Conservation (phyloP, 2,113 vertebrate species). For the Orientallactaga bullata region DNA sequence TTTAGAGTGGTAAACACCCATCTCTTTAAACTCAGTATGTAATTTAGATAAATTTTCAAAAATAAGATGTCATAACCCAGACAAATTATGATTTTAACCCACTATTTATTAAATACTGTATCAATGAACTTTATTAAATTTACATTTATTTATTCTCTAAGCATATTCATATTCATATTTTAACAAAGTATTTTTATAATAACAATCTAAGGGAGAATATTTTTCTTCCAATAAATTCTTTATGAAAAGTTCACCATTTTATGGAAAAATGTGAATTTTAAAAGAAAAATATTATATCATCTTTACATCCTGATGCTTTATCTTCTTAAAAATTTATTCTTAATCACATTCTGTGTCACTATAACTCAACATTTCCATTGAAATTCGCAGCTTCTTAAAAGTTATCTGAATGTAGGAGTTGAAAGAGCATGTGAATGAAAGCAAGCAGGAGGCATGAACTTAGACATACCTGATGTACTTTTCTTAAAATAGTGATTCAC, state of each 20-base stretch:
- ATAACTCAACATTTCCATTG: slow-evolving; percentile 23
- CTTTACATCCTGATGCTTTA: background rate
- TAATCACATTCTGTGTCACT: background rate
- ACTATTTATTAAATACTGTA: background rate
- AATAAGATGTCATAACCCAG: background rate
- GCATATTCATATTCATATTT: background rate
- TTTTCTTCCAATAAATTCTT: slow-evolving; percentile 5
- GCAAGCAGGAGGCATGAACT: background rate
- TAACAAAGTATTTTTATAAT: background rate
- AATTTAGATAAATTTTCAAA: slow-evolving; percentile 28
- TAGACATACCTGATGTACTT: background rate
- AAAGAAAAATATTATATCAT: slow-evolving; percentile 36
- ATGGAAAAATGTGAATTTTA: background rate
- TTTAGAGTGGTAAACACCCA: background rate
- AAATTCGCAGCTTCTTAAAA: slow-evolving; percentile 1
- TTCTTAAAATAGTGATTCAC: background rate
- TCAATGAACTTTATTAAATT: slow-evolving; percentile 24
- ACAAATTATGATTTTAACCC: background rate
- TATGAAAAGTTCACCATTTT: slow-evolving; percentile 24
- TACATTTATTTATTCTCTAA: slow-evolving; percentile 18
- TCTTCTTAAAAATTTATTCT: slow-evolving; percentile 36
- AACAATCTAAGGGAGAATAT: background rate
- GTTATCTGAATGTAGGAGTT: background rate
- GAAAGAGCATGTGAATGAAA: background rate
- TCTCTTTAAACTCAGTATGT: slow-evolving; percentile 8